phyloP scores from a whole-genome alignment of 2,797 vertebrate species.

The Paedocypris micromegethes region DNA sequence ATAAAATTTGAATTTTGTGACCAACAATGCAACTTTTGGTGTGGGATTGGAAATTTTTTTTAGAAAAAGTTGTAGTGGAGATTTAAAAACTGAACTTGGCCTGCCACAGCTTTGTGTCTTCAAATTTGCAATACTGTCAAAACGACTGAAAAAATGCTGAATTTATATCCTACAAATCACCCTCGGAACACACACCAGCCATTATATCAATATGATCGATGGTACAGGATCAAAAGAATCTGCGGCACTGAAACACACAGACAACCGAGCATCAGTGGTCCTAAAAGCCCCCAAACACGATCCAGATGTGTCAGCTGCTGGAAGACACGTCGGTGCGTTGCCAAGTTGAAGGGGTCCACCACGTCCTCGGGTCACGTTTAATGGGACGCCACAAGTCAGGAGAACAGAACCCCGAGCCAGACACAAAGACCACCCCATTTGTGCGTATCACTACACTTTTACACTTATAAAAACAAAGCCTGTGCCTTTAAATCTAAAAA shows the following conservation, averaged over 20 bases:
- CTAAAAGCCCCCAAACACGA: constrained; percentile 26
- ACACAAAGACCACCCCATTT: neutral
- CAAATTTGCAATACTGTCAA: no score
- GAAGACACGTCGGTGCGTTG: neutral
- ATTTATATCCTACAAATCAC: no score
- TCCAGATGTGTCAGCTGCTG: constrained; percentile 33
- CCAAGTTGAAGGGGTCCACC: neutral
- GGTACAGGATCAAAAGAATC: no score
- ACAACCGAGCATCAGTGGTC: constrained; percentile 15
- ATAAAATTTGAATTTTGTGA: no score
- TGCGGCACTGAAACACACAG: neutral
- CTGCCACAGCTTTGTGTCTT: no score
- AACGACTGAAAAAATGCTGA: no score
- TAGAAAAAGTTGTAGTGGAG: no score
- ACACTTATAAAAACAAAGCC: constrained; percentile 62
- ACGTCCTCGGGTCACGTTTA: constrained; percentile 7
- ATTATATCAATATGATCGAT: no score
- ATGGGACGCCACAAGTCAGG: neutral
- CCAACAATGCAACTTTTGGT: no score
- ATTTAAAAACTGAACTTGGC: no score
- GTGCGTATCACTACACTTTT: neutral
- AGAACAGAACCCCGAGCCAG: neutral
- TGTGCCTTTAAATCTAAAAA: constrained; percentile 71
- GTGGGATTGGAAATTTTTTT: no score
- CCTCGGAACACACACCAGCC: no score